These are phyloP conservation scores for Pseudopodoces humilis DNA, from an alignment of 2,113 vertebrate species.

Conservation along the genomic window DNA sequence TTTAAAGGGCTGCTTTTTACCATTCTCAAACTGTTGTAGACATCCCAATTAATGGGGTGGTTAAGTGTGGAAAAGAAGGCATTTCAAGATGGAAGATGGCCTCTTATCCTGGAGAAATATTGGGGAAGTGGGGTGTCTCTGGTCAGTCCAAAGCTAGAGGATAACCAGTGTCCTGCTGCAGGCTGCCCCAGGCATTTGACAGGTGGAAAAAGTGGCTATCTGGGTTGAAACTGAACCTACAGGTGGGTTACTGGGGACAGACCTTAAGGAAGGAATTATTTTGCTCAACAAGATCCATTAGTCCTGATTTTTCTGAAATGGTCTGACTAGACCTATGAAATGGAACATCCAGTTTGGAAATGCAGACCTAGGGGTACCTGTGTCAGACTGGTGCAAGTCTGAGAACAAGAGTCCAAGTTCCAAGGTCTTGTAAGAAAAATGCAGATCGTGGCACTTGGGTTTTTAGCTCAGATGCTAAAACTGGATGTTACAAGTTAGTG, in stretches of 20 bases:
- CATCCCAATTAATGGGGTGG: too few species aligned
- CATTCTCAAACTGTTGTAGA: background rate
- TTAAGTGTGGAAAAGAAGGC: background rate
- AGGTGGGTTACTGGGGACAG: background rate
- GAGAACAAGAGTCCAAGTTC: background rate
- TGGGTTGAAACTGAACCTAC: background rate
- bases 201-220: background rate
- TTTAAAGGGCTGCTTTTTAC: background rate
- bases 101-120: background rate
- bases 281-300: background rate
- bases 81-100: background rate
- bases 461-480: background rate
- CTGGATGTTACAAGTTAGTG: background rate
- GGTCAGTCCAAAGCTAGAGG: background rate
- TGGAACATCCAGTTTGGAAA: background rate
- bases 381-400: background rate
- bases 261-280: background rate
- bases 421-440: background rate
- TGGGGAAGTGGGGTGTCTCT: background rate
- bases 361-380: background rate
- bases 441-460: background rate
- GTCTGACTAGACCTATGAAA: background rate
- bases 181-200: background rate
- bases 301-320: background rate
- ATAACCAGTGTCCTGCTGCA: background rate